Percentiles rank a stretch among this genome's conserved stretches.
Conservation (phyloP, 2,797 vertebrate genomes). For the Argyrosomus regius region DNA sequence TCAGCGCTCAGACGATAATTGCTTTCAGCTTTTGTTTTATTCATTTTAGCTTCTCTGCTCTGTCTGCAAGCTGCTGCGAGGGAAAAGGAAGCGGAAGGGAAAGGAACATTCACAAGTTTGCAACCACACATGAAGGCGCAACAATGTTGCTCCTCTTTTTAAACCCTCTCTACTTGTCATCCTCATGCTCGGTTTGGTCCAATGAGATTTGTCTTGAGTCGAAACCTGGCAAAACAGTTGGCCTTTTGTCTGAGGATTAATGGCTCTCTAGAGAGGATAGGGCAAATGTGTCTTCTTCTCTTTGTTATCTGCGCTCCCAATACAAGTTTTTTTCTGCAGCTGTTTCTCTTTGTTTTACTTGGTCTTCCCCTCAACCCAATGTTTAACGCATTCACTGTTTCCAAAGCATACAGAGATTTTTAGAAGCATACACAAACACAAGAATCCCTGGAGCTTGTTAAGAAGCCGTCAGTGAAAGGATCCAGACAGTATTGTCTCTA, state of each 20-base stretch:
- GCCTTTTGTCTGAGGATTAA: conserved; percentile 72
- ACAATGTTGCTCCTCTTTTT: conserved; percentile 36
- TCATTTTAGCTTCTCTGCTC: conserved; percentile 52
- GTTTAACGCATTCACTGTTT: conserved; percentile 40
- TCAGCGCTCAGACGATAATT: conserved; percentile 76
- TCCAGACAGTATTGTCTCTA: conserved; percentile 49
- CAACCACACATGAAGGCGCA: conserved; percentile 54
- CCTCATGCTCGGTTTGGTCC: conserved; percentile 40
- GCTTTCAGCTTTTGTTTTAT: conserved; percentile 75
- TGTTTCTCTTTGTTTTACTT: conserved; percentile 29
- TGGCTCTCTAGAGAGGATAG: conserved; percentile 68
- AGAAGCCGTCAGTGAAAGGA: conserved; percentile 41
- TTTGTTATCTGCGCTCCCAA: conserved; percentile 16
- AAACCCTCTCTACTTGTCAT: conserved; percentile 34
- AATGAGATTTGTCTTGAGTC: conserved; percentile 41
- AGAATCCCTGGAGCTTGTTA: conserved; percentile 28
- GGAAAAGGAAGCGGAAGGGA: conserved; percentile 42
- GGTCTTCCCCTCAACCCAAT: conserved; percentile 6
- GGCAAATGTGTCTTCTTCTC: conserved; percentile 37
- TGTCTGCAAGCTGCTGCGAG: conserved; percentile 54
- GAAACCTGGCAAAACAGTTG: conserved; percentile 69
- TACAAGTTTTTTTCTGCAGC: conserved; percentile 13
- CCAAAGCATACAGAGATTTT: conserved; percentile 13
- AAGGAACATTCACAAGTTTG: conserved; percentile 56
- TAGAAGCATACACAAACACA: conserved; percentile 22